phyloP scores from a whole-genome alignment of 2,113 vertebrate species.

The Sus scrofa region T2T-Sscrofa CM000824.6:146015001-146015500 shows the following conservation, averaged over 20 bases:
- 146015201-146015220: neutral
- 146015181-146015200: neutral
- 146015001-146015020: constrained; percentile 96
- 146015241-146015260: neutral
- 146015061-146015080: constrained; percentile 96
- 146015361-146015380: neutral
- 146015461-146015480: neutral
- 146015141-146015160: constrained; percentile 98
- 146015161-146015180: constrained; percentile 86
- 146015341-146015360: neutral
- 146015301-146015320: neutral
- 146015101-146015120: constrained; percentile 95
- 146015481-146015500: neutral
- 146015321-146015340: neutral
- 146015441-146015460: neutral
- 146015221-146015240: neutral
- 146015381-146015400: neutral
- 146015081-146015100: constrained; percentile 94
- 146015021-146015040: constrained; percentile 94
- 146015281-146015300: neutral
- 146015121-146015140: constrained; percentile 96
- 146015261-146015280: neutral
- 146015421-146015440: neutral
- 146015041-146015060: constrained; percentile 96
- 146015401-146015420: neutral